A percentile compares a stretch with the other conserved stretches of the same genome.
phyloP scores from a whole-genome alignment of 2,797 vertebrate genomes.

The Agapornis canus region DNA sequence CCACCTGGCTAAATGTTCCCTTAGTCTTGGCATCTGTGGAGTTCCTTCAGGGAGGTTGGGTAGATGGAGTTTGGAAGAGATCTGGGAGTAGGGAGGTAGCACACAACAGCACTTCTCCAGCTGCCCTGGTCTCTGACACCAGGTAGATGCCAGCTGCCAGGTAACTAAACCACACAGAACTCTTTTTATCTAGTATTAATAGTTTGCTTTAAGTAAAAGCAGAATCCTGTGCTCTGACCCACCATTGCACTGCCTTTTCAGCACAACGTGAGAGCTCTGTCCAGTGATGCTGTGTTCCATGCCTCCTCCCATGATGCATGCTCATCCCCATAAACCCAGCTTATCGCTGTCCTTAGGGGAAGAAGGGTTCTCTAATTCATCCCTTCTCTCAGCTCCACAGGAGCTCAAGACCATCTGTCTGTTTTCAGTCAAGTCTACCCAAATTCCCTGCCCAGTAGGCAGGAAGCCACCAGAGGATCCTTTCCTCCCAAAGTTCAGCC shows the following conservation, averaged over 20 bases:
- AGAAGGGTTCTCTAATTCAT: neutral
- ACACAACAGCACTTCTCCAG: neutral
- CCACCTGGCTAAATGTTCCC: neutral
- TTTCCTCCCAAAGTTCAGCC: neutral
- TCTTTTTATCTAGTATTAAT: neutral
- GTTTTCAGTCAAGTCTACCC: neutral
- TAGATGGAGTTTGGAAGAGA: neutral
- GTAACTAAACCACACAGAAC: neutral
- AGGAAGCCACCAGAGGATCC: neutral
- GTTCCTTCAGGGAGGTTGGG: neutral
- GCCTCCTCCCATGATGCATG: neutral
- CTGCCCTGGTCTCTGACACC: neutral
- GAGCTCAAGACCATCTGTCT: neutral
- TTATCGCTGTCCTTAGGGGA: neutral
- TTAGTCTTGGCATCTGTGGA: neutral
- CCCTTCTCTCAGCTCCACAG: neutral
- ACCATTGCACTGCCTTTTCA: neutral
- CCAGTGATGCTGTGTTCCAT: neutral
- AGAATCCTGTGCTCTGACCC: neutral
- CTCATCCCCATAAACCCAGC: neutral
- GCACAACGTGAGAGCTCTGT: rapidly evolving
- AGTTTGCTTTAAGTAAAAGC: neutral
- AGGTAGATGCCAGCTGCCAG: neutral
- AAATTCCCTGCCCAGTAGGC: neutral
- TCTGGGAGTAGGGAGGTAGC: neutral